phyloP scores from a whole-genome alignment of 2,797 vertebrate genomes.

The Sparidentex hasta region DNA sequence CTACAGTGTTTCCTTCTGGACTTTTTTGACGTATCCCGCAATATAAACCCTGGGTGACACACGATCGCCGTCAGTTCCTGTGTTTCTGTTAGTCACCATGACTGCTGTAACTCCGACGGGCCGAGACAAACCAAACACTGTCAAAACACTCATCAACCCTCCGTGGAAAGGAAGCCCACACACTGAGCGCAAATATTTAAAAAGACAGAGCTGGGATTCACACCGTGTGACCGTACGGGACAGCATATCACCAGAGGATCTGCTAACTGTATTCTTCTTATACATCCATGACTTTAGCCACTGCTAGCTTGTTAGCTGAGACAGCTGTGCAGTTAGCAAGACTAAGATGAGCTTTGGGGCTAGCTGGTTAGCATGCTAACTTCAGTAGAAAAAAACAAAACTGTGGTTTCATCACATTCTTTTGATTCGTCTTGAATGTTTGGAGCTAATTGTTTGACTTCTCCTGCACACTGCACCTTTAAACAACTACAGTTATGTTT shows the following conservation, averaged over 20 bases:
- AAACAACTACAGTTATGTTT: conserved; percentile 25
- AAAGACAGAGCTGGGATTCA: conserved; percentile 40
- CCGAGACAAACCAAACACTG: conserved; percentile 41
- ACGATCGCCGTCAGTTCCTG: conserved; percentile 17
- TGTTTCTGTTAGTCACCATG: conserved; percentile 41
- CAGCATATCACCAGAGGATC: too few relatives aligned
- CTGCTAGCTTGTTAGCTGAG: too few relatives aligned
- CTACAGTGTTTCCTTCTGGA: too few relatives aligned
- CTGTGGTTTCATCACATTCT: too few relatives aligned
- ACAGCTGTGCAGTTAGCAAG: too few relatives aligned
- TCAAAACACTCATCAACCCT: conserved; percentile 48
- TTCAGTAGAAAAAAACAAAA: too few relatives aligned
- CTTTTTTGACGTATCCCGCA: neutral
- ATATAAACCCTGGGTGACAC: neutral
- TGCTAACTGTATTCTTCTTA: too few relatives aligned
- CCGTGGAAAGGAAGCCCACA: conserved; percentile 61
- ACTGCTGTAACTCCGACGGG: conserved; percentile 18
- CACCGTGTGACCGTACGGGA: neutral
- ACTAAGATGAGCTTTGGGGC: too few relatives aligned
- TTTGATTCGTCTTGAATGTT: too few relatives aligned
- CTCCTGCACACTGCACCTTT: neutral
- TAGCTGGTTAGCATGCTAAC: too few relatives aligned
- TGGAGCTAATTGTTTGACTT: too few relatives aligned
- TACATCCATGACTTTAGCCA: too few relatives aligned
- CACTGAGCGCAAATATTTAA: conserved; percentile 59